Conservation (phyloP, 2,888 invertebrate species). For the Mesorhabditis sp. region DNA sequence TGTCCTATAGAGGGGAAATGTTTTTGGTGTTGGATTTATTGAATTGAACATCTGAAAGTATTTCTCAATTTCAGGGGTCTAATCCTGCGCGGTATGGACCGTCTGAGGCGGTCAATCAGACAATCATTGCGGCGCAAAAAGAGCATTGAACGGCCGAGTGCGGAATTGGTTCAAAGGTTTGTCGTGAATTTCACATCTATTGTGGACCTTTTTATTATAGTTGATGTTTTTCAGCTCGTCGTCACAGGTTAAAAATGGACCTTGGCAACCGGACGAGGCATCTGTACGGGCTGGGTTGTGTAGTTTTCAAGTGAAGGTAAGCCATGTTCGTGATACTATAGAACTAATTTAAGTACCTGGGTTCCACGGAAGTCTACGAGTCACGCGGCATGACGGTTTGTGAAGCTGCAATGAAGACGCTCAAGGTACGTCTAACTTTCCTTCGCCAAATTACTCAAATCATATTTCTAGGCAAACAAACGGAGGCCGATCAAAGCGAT, state of each 20-base stretch:
- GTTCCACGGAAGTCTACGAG: conserved; percentile 98
- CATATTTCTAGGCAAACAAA: conserved; percentile 73
- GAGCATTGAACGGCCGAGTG: conserved; percentile 64
- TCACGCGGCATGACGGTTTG: conserved; percentile 99
- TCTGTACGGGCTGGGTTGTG: conserved; percentile 93
- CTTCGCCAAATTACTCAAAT: not conserved
- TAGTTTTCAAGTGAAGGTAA: conserved; percentile 87
- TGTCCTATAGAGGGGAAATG: not conserved
- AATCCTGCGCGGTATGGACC: conserved; percentile 50
- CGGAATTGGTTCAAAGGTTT: conserved; percentile 64
- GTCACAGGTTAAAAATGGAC: conserved; percentile 21
- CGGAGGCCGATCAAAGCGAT: conserved; percentile 75
- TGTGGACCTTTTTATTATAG: conserved; percentile 1
- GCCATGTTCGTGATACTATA: conserved; percentile 18
- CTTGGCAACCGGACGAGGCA: conserved; percentile 75
- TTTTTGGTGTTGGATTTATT: not conserved
- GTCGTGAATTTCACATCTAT: conserved; percentile 17
- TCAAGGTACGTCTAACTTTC: conserved; percentile 72
- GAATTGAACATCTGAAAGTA: not conserved
- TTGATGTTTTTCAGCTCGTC: not conserved
- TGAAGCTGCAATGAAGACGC: conserved; percentile 94
- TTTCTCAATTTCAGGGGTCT: conserved; percentile 24
- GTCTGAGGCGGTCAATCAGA: conserved; percentile 70
- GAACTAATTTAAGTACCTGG: conserved; percentile 72
- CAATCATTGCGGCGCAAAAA: conserved; percentile 76